These are phyloP conservation scores for Dermolepida albohirtum DNA, from an alignment of 2,888 invertebrate genomes.

Conservation along the genomic window DNA sequence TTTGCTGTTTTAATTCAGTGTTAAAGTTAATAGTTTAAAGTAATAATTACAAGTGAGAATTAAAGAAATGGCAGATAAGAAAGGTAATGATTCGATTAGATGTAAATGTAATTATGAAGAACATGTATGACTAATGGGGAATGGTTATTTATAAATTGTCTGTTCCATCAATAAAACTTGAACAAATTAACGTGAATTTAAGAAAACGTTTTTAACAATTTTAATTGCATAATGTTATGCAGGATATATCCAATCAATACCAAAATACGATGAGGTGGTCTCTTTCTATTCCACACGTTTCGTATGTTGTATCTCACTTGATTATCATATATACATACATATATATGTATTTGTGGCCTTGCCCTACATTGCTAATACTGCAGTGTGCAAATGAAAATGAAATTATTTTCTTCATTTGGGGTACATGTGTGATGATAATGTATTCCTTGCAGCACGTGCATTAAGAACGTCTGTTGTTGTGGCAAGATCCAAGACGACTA, in stretches of 20 bases:
- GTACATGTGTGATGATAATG: slow-evolving; percentile 63
- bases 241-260: slow-evolving; percentile 65
- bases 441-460: slow-evolving; percentile 65
- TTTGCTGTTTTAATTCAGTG: slow-evolving; percentile 32
- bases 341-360: slow-evolving; percentile 60
- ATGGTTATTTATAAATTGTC: slow-evolving; percentile 35
- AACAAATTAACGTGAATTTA: slow-evolving; percentile 10
- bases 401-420: slow-evolving; percentile 52
- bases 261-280: slow-evolving; percentile 60
- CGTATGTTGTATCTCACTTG: slow-evolving; percentile 61
- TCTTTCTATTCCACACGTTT: slow-evolving; percentile 61
- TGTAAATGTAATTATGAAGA: slow-evolving; percentile 24
- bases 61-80: slow-evolving; percentile 55
- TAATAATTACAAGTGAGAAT: slow-evolving; percentile 38
- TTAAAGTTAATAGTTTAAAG: slow-evolving; percentile 35
- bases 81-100: slow-evolving; percentile 53
- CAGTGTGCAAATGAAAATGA: slow-evolving; percentile 58
- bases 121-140: slow-evolving; percentile 21
- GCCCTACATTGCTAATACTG: slow-evolving; percentile 64
- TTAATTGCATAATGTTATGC: slow-evolving; percentile 61
- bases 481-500: slow-evolving; percentile 53
- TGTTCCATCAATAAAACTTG: slow-evolving; percentile 27
- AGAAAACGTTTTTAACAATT: slow-evolving; percentile 33
- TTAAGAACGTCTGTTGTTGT: slow-evolving; percentile 57
- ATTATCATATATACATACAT: slow-evolving; percentile 52